Percentiles rank a stretch among this genome's conserved stretches.
phyloP scores from a whole-genome alignment of 2,888 invertebrate species.

The Poecilobothrus nobilitatus region DNA sequence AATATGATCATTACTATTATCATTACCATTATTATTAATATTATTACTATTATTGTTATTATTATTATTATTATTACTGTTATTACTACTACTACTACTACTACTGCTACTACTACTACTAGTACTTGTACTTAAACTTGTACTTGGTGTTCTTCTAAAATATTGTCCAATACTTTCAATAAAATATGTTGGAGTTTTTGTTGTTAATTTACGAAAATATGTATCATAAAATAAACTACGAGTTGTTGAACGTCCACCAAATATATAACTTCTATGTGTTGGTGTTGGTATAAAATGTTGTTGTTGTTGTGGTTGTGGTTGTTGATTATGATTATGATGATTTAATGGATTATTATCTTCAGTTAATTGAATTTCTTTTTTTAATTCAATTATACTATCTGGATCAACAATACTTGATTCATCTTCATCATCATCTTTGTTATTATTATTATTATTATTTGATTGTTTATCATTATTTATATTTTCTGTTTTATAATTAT shows the following conservation, averaged over 20 bases:
- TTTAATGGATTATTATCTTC: slow-evolving; percentile 15
- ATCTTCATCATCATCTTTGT: neutral
- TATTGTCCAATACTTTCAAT: slow-evolving; percentile 34
- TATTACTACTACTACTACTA: slow-evolving; percentile 27
- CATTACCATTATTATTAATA: slow-evolving; percentile 24
- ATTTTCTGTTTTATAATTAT: slow-evolving; percentile 7
- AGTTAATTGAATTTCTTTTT: slow-evolving; percentile 14
- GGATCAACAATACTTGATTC: neutral
- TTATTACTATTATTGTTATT: slow-evolving; percentile 20
- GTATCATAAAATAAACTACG: slow-evolving; percentile 36
- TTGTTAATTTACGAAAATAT: slow-evolving; percentile 46
- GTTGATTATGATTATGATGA: slow-evolving; percentile 21
- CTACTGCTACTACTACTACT: slow-evolving; percentile 21
- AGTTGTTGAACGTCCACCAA: slow-evolving; percentile 27
- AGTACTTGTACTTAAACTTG: slow-evolving; percentile 15
- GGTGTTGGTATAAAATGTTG: slow-evolving; percentile 15
- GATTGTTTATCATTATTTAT: neutral
- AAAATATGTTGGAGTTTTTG: slow-evolving; percentile 47
- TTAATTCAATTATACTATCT: neutral
- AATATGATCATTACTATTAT: slow-evolving; percentile 17
- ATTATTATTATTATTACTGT: slow-evolving; percentile 18
- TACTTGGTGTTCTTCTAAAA: slow-evolving; percentile 15
- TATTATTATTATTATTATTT: slow-evolving; percentile 2
- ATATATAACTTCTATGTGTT: slow-evolving; percentile 25
- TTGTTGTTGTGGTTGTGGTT: slow-evolving; percentile 13